Conservation (phyloP, 1,140 invertebrate species). For the Lysiphlebus fabarum region DNA sequence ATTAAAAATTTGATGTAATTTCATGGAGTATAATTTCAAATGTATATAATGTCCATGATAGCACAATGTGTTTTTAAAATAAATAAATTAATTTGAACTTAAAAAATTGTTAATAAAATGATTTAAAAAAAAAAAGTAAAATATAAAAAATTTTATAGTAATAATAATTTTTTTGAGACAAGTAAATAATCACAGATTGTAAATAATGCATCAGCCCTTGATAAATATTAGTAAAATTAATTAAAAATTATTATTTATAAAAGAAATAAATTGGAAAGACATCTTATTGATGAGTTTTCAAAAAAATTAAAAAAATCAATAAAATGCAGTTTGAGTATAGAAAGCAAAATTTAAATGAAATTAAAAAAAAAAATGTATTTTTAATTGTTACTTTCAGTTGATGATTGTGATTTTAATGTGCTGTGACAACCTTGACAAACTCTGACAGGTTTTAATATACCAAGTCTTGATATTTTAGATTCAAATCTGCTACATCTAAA, state of each 20-base stretch:
- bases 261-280: constrained; percentile 11
- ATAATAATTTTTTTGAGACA: constrained; percentile 10
- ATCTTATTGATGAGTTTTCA: neutral
- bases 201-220: constrained; percentile 24
- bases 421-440: constrained; percentile 85
- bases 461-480: constrained; percentile 86
- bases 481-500: constrained; percentile 86
- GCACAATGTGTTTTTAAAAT: constrained; percentile 30
- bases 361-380: constrained; percentile 24
- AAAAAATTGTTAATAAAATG: constrained; percentile 1
- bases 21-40: constrained; percentile 26
- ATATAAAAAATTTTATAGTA: constrained; percentile 4
- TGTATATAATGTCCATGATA: constrained; percentile 49
- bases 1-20: neutral
- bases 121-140: constrained; percentile 18
- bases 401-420: constrained; percentile 49
- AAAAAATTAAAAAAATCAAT: neutral
- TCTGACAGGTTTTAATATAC: constrained; percentile 85
- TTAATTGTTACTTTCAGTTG: constrained; percentile 42
- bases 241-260: neutral
- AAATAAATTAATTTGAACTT: neutral
- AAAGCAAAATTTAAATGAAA: no score
- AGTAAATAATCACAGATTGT: constrained; percentile 27
- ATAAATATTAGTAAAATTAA: neutral
- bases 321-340: neutral